A percentile compares a stretch with the other conserved stretches of the same genome.
Evolutionary conservation across 2,113 vertebrate genomes (phyloP).

Genomic region (Callorhinus ursinus): DNA sequence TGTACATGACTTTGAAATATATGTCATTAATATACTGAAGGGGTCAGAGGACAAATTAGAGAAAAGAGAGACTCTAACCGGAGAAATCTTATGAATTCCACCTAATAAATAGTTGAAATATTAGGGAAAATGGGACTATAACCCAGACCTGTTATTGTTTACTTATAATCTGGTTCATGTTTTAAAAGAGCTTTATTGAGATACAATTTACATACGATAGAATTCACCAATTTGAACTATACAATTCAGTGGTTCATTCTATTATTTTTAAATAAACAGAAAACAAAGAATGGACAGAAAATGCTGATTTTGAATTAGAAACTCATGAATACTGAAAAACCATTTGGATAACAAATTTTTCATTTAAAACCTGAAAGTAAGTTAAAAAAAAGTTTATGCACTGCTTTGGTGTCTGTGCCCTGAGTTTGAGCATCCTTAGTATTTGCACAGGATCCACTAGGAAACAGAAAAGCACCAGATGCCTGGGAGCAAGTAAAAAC

Average conservation of each 20-base stretch:
- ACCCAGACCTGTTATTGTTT: not conserved
- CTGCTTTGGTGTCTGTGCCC: not conserved
- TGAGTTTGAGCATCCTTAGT: not conserved
- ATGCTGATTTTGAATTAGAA: not conserved
- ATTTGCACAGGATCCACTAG: not conserved
- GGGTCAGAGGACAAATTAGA: not conserved
- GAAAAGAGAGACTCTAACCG: not conserved
- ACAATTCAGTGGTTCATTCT: not conserved
- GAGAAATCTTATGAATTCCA: not conserved
- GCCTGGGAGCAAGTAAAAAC: not conserved
- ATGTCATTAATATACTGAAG: not conserved
- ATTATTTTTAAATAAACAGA: not conserved
- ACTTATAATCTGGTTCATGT: not conserved
- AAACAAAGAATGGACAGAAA: not conserved
- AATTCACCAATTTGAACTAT: not conserved
- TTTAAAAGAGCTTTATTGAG: not conserved
- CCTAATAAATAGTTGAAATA: not conserved
- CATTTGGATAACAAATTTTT: not conserved
- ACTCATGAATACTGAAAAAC: not conserved
- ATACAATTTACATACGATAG: not conserved
- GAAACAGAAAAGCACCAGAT: not conserved
- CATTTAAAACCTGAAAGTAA: not conserved
- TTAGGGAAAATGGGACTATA: not conserved
- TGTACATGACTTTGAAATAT: not conserved
- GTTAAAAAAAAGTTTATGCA: not conserved